These are phyloP conservation scores for Sarcoramphus papa DNA, from an alignment of 2,797 vertebrate genomes.

Conservation along the genomic window DNA sequence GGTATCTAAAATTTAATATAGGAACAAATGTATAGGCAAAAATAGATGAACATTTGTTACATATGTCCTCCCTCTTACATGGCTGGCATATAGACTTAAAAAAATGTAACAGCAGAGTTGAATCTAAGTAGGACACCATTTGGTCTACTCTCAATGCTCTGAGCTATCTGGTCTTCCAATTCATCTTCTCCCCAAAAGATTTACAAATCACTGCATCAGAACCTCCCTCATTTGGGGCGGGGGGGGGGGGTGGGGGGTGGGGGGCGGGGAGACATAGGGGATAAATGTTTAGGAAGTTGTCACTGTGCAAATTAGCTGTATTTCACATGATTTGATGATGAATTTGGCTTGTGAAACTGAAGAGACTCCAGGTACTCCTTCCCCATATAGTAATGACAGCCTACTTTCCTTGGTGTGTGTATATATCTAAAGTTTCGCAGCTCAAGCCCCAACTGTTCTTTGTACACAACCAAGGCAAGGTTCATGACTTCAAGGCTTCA, in stretches of 20 bases:
- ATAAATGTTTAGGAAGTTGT: not conserved
- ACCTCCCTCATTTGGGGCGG: not conserved
- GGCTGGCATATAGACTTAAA: not conserved
- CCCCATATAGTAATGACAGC: not conserved
- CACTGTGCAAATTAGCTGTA: not conserved
- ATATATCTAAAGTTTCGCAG: not conserved
- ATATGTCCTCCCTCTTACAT: not conserved
- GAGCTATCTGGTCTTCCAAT: not conserved
- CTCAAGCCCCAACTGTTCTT: not conserved
- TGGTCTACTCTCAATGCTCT: not conserved
- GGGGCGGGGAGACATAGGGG: accelerated
- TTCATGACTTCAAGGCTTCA: not conserved
- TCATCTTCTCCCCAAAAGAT: not conserved
- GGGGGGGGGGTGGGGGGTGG: no score
- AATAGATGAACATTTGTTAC: not conserved
- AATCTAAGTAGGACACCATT: not conserved
- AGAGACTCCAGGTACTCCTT: not conserved
- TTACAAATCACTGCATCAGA: not conserved
- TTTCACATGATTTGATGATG: not conserved
- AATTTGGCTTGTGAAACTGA: not conserved
- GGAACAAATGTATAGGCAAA: not conserved
- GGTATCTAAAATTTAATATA: not conserved
- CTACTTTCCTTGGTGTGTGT: not conserved
- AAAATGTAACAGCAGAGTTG: not conserved
- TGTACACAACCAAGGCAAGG: not conserved